phyloP scores from a whole-genome alignment of 2,888 invertebrate species.

The Parnassius glacialis region DNA sequence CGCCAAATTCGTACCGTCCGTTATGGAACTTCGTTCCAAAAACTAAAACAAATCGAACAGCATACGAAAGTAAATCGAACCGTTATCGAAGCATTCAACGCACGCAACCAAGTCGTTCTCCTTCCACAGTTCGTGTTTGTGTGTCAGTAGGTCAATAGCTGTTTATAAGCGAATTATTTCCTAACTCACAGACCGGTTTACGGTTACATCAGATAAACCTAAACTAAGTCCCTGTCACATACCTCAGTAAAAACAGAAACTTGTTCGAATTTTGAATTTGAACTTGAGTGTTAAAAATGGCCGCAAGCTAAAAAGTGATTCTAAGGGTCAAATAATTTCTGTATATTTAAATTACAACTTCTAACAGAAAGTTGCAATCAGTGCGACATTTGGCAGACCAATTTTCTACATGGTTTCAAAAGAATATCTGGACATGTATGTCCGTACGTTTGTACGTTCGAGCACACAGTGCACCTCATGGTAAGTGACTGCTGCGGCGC shows the following conservation, averaged over 20 bases:
- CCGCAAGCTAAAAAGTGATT: too few relatives aligned
- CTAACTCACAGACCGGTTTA: conserved; percentile 64
- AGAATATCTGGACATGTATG: too few relatives aligned
- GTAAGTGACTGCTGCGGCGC: too few relatives aligned
- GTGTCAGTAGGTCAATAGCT: conserved; percentile 78
- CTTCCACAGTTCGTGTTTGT: conserved; percentile 56
- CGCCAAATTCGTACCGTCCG: too few relatives aligned
- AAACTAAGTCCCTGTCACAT: conserved; percentile 29
- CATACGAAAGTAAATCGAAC: conserved; percentile 44
- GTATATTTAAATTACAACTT: too few relatives aligned
- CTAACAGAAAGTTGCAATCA: too few relatives aligned
- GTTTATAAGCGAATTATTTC: conserved; percentile 61
- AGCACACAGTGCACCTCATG: too few relatives aligned
- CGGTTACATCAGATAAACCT: conserved; percentile 39
- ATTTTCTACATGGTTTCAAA: background rate
- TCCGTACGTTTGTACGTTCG: too few relatives aligned
- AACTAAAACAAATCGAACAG: conserved; percentile 29
- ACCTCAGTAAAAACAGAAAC: conserved; percentile 19
- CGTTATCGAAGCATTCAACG: conserved; percentile 40
- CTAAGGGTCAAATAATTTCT: too few relatives aligned
- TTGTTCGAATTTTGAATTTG: conserved; percentile 14
- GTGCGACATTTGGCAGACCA: background rate
- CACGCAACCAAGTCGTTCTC: conserved; percentile 70
- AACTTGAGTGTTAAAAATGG: background rate
- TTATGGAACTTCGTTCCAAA: background rate